Evolutionary conservation across 35 echinoderm and acorn worm species (phyloP), one percentile per base, ranked within the genome.

Genomic region (Diadema setosum): DNA sequence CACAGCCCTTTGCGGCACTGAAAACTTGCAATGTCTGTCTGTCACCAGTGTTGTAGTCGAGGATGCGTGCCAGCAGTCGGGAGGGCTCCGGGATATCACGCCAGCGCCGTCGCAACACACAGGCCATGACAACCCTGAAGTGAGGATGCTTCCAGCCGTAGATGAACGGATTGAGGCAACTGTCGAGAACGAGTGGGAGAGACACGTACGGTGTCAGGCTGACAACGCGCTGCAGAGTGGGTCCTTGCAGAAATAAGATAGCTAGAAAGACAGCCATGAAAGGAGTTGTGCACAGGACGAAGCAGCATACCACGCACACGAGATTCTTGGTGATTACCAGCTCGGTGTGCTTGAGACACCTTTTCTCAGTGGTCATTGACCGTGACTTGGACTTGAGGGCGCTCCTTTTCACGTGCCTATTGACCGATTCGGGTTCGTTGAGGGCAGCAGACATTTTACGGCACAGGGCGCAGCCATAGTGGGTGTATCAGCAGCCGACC

Each of bases 251-350:
- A 39, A 60, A 16, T 45, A 57, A 18, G 56, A 69, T 3, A 93
- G 52, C 39, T 44, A 41, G n/a, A 97, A 59, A 58, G 64, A 49
- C n/a, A 3, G 61, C 81, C 11, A 75, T 73, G 43, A 89, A 97
- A 5, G 94, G 94, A 6, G 87, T 86, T 15, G 90, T 58, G 70
- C 94, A 90, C 16, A 93, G 12, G 60, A 93, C 34, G 35, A 93
- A 93, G 4, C 61, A 82, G 36, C 90, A 93, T 5, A 97, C 90
- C 1, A 97, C 94, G 34, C 85, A 85, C 58, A 97, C 89, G 23
- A 97, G 81, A 36, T 97, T 93, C 41, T 97, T 97, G 3, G 90
- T 97, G 42, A 97, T 82, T 31, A 70, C 86, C 16, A 58, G 42
- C 37, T 91, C 40, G 88, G 48, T n/a, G 14, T 45, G 32, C 36